phyloP scores from a whole-genome alignment of 2,113 vertebrate species.

The Prionailurus bengalensis region DNA sequence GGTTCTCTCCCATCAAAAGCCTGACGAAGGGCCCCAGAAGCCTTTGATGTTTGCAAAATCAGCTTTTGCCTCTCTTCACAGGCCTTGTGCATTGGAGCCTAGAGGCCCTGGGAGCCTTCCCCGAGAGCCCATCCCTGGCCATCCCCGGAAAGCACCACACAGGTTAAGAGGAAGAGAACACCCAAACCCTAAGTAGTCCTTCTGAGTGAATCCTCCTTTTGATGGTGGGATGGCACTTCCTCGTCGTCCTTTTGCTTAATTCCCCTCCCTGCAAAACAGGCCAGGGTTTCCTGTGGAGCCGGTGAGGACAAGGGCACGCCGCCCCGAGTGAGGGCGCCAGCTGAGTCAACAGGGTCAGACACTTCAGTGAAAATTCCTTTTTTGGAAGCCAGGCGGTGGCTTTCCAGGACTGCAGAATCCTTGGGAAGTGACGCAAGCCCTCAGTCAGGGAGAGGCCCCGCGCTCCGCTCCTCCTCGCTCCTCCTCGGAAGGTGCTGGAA shows the following conservation, averaged over 20 bases:
- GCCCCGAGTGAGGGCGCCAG: constrained; percentile 56
- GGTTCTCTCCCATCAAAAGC: not conserved
- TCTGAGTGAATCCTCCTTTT: not conserved
- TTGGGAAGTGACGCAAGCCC: constrained; percentile 80
- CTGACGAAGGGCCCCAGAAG: too few relatives aligned
- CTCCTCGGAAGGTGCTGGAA: not conserved
- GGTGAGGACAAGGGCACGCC: not conserved
- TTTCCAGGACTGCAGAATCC: constrained; percentile 61
- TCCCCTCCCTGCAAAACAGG: not conserved
- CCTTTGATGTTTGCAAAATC: not conserved
- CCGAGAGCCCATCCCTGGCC: not conserved
- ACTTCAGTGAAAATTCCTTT: constrained; percentile 87
- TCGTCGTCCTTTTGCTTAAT: not conserved
- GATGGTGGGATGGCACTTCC: not conserved
- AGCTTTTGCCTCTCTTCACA: too few relatives aligned
- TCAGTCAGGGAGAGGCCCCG: constrained; percentile 24
- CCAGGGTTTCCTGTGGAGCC: not conserved
- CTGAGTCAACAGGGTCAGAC: constrained; percentile 81
- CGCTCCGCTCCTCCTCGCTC: not conserved
- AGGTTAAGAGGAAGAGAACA: not conserved
- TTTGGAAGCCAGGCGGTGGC: constrained; percentile 84
- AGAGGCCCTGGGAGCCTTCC: not conserved
- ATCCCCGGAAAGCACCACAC: not conserved
- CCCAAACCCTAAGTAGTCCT: not conserved
- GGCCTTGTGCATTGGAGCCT: not conserved